These are phyloP conservation scores for Sebastes fasciatus DNA, from an alignment of 2,113 vertebrate genomes.

Conservation along the genomic window DNA sequence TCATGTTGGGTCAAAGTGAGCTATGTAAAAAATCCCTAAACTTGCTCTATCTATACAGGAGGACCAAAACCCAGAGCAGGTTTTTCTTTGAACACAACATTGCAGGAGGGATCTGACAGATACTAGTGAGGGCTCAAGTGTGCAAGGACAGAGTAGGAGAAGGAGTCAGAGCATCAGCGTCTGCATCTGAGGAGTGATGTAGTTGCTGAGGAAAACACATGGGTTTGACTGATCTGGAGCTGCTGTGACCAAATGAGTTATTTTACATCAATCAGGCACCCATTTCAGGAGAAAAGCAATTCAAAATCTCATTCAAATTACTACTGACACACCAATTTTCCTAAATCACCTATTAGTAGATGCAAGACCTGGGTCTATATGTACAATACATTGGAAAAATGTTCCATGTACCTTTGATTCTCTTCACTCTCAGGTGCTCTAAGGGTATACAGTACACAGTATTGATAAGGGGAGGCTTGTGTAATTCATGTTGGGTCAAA, in stretches of 20 bases:
- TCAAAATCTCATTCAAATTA: neutral
- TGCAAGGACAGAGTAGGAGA: neutral
- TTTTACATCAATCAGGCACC: neutral
- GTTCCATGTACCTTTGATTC: neutral
- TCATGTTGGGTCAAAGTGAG: neutral
- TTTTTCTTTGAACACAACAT: neutral
- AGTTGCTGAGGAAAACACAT: neutral
- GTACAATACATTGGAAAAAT: neutral
- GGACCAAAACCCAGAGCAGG: neutral
- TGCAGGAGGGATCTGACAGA: neutral
- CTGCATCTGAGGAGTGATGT: neutral
- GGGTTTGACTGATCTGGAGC: neutral
- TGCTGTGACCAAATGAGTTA: neutral
- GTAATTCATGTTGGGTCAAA: neutral
- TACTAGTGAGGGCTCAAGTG: neutral
- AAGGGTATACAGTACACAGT: too few relatives aligned
- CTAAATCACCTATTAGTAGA: neutral
- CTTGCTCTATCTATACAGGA: neutral
- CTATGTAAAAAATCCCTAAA: neutral
- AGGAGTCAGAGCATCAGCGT: conserved; percentile 4
- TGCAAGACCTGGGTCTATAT: neutral
- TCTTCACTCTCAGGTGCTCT: neutral
- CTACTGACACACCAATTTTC: neutral
- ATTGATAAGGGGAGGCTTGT: neutral
- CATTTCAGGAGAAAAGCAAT: neutral